These are phyloP conservation scores for Drosophila subobscura DNA, from an alignment of 1,140 invertebrate genomes.

Conservation along the genomic window DNA sequence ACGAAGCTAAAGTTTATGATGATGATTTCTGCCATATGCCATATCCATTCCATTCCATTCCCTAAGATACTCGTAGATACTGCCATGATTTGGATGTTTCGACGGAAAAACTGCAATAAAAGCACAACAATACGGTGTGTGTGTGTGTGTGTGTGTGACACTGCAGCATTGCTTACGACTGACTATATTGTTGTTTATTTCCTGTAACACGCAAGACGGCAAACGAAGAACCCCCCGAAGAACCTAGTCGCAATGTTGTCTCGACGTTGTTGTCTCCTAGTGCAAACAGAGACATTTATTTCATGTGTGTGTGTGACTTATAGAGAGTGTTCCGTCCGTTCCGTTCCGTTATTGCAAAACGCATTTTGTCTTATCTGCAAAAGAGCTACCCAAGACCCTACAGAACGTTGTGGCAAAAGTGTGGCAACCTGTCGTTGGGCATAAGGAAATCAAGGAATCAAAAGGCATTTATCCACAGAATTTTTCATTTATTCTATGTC, in stretches of 20 bases:
- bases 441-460: no score
- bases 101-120: conserved; percentile 44
- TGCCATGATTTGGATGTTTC: conserved; percentile 26
- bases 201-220: conserved; percentile 67
- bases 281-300: conserved; percentile 55
- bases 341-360: conserved; percentile 62
- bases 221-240: not conserved
- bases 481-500: no score
- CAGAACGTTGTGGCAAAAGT: conserved; percentile 15
- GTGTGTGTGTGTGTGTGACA: conserved; percentile 1
- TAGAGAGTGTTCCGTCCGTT: conserved; percentile 30
- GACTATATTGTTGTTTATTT: conserved; percentile 62
- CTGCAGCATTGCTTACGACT: conserved; percentile 62
- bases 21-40: conserved; percentile 58
- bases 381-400: conserved; percentile 18
- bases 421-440: no score
- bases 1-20: conserved; percentile 51
- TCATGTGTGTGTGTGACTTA: conserved; percentile 32
- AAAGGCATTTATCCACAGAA: conserved; percentile 12
- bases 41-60: conserved; percentile 33
- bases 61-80: conserved; percentile 12
- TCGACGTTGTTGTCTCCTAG: conserved; percentile 31
- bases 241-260: no score
- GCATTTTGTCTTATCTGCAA: conserved; percentile 67
- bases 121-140: conserved; percentile 9